Evolutionary conservation across 2,888 invertebrate species (phyloP).

Genomic region (Lomographa bimaculata): DNA sequence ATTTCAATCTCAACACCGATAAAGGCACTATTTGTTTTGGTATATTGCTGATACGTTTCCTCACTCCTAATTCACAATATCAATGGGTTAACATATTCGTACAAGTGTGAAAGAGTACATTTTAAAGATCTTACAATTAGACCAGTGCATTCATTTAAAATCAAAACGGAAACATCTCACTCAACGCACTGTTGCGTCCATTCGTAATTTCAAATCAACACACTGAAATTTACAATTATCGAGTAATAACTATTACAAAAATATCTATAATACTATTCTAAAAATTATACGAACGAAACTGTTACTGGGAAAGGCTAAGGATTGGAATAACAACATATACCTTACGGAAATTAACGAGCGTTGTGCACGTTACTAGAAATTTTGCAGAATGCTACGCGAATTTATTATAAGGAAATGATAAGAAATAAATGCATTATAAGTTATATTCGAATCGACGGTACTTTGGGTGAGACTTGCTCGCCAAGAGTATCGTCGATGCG

Average conservation of each 20-base stretch:
- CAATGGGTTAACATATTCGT: constrained; percentile 67
- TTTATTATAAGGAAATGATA: constrained; percentile 51
- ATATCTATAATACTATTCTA: constrained; percentile 80
- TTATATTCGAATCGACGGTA: constrained; percentile 38
- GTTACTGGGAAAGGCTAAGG: constrained; percentile 80
- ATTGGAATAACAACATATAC: constrained; percentile 80
- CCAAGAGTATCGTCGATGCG: constrained; percentile 36
- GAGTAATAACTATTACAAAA: constrained; percentile 80
- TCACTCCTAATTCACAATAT: constrained; percentile 79
- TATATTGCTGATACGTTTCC: constrained; percentile 82
- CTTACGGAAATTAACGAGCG: constrained; percentile 60
- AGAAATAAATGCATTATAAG: constrained; percentile 69
- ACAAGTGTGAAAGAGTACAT: constrained; percentile 69
- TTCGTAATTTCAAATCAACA: constrained; percentile 47
- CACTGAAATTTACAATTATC: constrained; percentile 62
- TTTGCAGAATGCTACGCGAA: constrained; percentile 53
- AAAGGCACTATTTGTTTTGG: constrained; percentile 82
- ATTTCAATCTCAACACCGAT: constrained; percentile 57
- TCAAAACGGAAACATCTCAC: constrained; percentile 32
- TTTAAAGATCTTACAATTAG: constrained; percentile 61
- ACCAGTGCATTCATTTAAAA: constrained; percentile 43
- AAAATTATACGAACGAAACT: constrained; percentile 72
- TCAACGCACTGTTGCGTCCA: constrained; percentile 17
- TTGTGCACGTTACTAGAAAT: constrained; percentile 45
- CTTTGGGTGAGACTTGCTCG: constrained; percentile 22